Base-by-base conservation (phyloP, 2,888 invertebrate genomes). In the Colletes collaris region DNA sequence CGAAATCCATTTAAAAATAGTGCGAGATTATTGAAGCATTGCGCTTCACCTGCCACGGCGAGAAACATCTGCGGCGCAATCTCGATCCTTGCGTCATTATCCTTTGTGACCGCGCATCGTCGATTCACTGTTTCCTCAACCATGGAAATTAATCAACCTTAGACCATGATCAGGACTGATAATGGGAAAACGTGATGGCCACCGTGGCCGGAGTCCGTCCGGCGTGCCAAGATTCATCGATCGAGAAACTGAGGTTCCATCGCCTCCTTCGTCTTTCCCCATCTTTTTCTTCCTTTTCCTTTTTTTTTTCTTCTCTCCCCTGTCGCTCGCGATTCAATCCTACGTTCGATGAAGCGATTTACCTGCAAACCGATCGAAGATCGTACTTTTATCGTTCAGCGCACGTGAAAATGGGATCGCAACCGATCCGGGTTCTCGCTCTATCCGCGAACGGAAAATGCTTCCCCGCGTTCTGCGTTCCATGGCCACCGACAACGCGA, bases 141-240 rank as follows among this genome's bases (percentile, higher is more conserved):
- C 92, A 89, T 92, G 90, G 90, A 92, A 92, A 92, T 91, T 91
- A 92, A 92, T 92, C 92, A 92, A 91, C 86, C 89, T 86, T 87
- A 85, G 86, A 87, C 70, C 66, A 78, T 69, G 76, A 86, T 86
- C 76, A 78, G 59, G 65, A 75, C 64, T 79, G 77, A 73, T 82
- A 82, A 76, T 82, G 82, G 72, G 65, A 82, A 81, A 81, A 69
- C 69, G 78, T 81, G 76, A 82, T 65, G 83, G 35, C 63, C 37
- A 66, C 63, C 40, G 60, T 49, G 63, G 35, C 65, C 37, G 71
- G 44, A 40, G 62, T 27, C 49, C 49, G 46, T 72, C 63, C 73
- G 46, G 67, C 55, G 70, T 53, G 44, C 59, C 53, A 37, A 50
- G 68, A 68, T 64, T 53, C 72, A 71, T 8, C 60, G 74, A 75